Conservation (phyloP, 2,113 vertebrate genomes). For the Grammomys dolichurus region DNA sequence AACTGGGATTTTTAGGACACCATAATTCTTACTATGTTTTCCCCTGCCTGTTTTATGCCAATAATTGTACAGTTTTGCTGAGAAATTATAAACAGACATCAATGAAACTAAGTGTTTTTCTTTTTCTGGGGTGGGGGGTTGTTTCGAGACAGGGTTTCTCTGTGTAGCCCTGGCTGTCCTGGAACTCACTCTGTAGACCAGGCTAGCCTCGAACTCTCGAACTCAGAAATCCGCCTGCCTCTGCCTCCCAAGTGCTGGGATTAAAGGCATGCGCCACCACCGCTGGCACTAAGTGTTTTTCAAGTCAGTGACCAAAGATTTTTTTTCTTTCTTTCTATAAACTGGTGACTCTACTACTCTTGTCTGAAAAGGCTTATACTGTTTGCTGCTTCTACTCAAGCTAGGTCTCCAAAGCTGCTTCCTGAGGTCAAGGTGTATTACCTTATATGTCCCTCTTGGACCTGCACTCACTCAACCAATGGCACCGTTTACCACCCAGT, state of each 20-base stretch:
- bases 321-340: not conserved
- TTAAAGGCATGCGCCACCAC: too few species aligned
- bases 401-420: not conserved
- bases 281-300: not conserved
- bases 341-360: not conserved
- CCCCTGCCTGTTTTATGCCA: not conserved
- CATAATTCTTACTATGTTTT: not conserved
- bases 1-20: not conserved
- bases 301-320: not conserved
- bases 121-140: not conserved
- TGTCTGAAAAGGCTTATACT: not conserved
- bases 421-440: not conserved
- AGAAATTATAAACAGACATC: not conserved
- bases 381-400: not conserved
- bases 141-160: too few species aligned
- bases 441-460: not conserved
- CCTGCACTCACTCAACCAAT: not conserved
- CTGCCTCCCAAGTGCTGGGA: too few species aligned
- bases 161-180: too few species aligned
- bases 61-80: not conserved
- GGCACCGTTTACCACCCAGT: not conserved
- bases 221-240: too few species aligned
- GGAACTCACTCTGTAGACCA: too few species aligned
- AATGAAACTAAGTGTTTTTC: not conserved
- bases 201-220: too few species aligned